Conservation (phyloP, 2,888 invertebrate species). For the Epirrhoe tristata region DNA sequence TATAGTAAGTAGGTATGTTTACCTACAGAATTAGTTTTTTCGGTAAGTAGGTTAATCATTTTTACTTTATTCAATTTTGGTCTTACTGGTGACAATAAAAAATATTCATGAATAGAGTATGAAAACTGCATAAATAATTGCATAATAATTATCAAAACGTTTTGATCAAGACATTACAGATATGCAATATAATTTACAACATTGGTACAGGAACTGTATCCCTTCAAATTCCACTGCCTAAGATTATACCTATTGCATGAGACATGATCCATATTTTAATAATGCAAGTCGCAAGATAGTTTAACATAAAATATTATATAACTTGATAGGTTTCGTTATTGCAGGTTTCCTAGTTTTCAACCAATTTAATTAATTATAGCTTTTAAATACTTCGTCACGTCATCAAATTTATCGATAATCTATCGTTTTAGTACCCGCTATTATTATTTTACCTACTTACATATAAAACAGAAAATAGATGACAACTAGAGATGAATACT, state of each 20-base stretch:
- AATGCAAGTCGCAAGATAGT: conserved; percentile 32
- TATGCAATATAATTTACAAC: conserved; percentile 25
- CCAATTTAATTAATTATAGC: neutral
- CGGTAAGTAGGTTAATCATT: neutral
- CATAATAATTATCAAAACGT: conserved; percentile 16
- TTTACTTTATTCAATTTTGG: neutral
- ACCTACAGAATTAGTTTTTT: neutral
- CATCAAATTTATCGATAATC: neutral
- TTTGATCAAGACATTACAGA: conserved; percentile 23
- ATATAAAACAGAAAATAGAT: too few species aligned
- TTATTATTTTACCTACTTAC: too few species aligned
- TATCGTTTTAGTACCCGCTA: too few species aligned
- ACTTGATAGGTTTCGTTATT: conserved; percentile 17
- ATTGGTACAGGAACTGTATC: conserved; percentile 24
- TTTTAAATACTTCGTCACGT: conserved; percentile 5
- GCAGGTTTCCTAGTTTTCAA: conserved; percentile 24
- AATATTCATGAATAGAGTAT: neutral
- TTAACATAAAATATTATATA: conserved; percentile 29
- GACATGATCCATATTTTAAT: conserved; percentile 37
- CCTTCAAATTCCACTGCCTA: conserved; percentile 30
- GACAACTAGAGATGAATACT: too few species aligned
- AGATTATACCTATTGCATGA: conserved; percentile 33
- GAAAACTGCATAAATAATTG: conserved; percentile 10
- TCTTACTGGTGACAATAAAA: conserved; percentile 1
- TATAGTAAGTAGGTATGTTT: too few species aligned